Conservation (phyloP, 2,888 invertebrate species). For the Eucriotettix oculatus region DNA sequence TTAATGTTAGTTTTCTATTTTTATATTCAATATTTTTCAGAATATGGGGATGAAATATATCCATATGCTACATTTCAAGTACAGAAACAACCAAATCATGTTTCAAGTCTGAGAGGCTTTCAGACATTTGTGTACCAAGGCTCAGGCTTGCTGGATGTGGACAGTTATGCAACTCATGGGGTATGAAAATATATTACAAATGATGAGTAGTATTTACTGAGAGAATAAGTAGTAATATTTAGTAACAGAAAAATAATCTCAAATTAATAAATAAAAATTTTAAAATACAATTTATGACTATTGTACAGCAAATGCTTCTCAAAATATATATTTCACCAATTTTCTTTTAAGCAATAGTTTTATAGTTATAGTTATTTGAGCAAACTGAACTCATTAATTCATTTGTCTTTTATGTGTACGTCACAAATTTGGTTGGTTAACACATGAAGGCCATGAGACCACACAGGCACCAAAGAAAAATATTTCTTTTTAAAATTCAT, state of each 20-base stretch:
- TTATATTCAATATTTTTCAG: conserved; percentile 4
- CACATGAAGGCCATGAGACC: too few species aligned
- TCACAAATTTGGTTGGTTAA: too few species aligned
- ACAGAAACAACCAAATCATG: conserved; percentile 8
- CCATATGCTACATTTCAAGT: conserved; percentile 15
- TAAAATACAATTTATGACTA: too few species aligned
- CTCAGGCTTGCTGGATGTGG: conserved; percentile 9
- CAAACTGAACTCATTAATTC: too few species aligned
- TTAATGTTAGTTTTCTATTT: not conserved
- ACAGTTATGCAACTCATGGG: conserved; percentile 10
- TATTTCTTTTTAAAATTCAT: too few species aligned
- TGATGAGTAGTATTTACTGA: not conserved
- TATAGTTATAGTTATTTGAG: too few species aligned
- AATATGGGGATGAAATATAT: conserved; percentile 14
- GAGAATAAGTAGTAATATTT: not conserved
- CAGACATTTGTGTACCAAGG: conserved; percentile 14
- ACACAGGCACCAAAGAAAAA: too few species aligned
- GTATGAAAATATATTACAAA: conserved; percentile 3
- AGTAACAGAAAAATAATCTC: not conserved
- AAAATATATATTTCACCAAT: not conserved
- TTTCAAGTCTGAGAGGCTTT: conserved; percentile 11
- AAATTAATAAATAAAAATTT: not conserved
- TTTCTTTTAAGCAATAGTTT: too few species aligned
- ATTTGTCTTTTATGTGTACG: too few species aligned
- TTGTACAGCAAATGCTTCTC: too few species aligned